These are phyloP conservation scores for Clanis bilineata DNA, from an alignment of 2,888 invertebrate genomes.

Conservation along the genomic window DNA sequence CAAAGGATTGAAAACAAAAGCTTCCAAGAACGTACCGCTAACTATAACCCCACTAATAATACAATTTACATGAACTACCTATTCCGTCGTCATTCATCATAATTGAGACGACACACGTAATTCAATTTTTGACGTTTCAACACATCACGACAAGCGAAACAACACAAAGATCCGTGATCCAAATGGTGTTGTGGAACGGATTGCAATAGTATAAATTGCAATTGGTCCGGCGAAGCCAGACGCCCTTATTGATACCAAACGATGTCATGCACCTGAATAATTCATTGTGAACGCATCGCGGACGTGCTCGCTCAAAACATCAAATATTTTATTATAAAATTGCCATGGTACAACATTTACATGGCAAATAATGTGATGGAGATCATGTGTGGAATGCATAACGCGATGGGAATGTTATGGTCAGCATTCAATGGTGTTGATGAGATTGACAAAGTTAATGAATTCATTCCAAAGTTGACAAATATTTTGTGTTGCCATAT, in stretches of 20 bases:
- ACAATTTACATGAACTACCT: neutral
- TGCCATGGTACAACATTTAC: neutral
- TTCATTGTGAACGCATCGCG: constrained; percentile 25
- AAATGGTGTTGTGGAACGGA: constrained; percentile 29
- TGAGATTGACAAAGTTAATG: neutral
- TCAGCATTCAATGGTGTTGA: neutral
- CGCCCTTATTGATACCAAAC: constrained; percentile 28
- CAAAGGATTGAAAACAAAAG: neutral
- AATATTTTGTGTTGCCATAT: neutral
- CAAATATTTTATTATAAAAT: constrained; percentile 3
- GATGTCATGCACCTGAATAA: constrained; percentile 29
- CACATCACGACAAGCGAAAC: neutral
- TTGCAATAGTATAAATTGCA: constrained; percentile 28
- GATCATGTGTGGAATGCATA: neutral
- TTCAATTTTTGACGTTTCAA: neutral
- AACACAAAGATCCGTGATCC: constrained; percentile 30
- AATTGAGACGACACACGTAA: neutral
- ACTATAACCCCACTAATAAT: neutral
- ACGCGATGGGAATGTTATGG: neutral
- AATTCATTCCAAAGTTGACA: neutral
- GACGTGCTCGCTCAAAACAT: constrained; percentile 22
- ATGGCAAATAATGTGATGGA: neutral
- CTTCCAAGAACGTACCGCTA: neutral
- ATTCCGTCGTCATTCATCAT: neutral
- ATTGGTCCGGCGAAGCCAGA: constrained; percentile 20